A percentile compares a stretch with the other conserved stretches of the same genome.
Evolutionary conservation across 2,797 vertebrate genomes (phyloP).

Genomic region (Astyanax mexicanus): DNA sequence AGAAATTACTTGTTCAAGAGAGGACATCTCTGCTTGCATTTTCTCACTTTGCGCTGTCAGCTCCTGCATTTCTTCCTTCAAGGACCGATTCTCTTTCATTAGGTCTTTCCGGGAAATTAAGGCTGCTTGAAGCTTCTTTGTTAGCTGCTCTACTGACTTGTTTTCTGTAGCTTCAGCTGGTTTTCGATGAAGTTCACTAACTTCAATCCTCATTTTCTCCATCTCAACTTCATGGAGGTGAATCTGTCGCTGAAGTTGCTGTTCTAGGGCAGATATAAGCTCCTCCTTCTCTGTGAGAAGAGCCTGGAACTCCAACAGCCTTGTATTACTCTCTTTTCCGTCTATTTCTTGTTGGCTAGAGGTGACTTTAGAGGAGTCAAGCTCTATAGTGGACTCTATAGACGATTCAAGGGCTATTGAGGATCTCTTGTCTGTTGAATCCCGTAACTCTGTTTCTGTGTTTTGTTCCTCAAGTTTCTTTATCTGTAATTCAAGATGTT

Average conservation of each 20-base stretch:
- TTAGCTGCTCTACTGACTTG: slow-evolving; percentile 71
- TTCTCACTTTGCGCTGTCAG: slow-evolving; percentile 69
- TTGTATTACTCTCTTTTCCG: slow-evolving; percentile 26
- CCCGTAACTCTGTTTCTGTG: slow-evolving; percentile 57
- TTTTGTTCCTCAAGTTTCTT: slow-evolving; percentile 65
- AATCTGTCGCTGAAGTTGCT: slow-evolving; percentile 71
- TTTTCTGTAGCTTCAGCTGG: slow-evolving; percentile 62
- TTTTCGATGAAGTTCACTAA: slow-evolving; percentile 66
- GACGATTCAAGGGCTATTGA: slow-evolving; percentile 35
- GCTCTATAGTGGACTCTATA: not conserved
- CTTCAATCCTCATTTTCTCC: slow-evolving; percentile 64
- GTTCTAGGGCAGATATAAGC: slow-evolving; percentile 68
- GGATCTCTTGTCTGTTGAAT: slow-evolving; percentile 28
- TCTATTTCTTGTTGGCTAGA: not conserved
- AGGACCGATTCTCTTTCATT: slow-evolving; percentile 79
- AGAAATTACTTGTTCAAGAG: slow-evolving; percentile 66
- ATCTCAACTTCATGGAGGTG: slow-evolving; percentile 61
- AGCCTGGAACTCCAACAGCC: slow-evolving; percentile 51
- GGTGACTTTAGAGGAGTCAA: not conserved
- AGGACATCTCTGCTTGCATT: slow-evolving; percentile 61
- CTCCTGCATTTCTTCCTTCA: slow-evolving; percentile 77
- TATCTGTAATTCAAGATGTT: slow-evolving; percentile 61
- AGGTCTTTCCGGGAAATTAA: slow-evolving; percentile 87
- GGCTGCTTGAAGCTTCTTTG: slow-evolving; percentile 87
- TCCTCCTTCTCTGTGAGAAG: slow-evolving; percentile 68